These are phyloP conservation scores for Galeopterus variegatus DNA, from an alignment of 2,113 vertebrate genomes.

Conservation along the genomic window DNA sequence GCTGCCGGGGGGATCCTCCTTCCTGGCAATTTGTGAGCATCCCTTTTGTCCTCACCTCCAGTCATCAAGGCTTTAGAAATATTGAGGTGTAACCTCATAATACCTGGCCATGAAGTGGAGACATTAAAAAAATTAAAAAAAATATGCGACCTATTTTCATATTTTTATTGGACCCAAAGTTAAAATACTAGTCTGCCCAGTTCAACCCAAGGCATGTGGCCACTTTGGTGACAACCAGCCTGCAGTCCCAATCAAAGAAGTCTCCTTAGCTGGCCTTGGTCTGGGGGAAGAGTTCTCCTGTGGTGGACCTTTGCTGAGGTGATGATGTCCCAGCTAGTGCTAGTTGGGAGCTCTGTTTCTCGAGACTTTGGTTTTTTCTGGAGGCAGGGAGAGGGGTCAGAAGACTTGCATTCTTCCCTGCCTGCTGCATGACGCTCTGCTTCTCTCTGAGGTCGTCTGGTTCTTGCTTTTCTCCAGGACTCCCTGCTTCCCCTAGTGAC, in stretches of 20 bases:
- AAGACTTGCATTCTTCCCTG: not conserved
- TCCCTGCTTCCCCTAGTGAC: slow-evolving; percentile 42
- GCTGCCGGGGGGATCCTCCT: no score
- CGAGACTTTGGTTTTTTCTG: not conserved
- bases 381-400: not conserved
- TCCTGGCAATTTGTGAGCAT: not conserved
- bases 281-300: not conserved
- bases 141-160: not conserved
- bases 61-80: not conserved
- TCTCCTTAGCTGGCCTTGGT: not conserved
- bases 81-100: not conserved
- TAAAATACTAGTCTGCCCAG: not conserved
- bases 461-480: not conserved
- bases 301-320: not conserved
- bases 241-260: not conserved
- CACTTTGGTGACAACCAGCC: not conserved
- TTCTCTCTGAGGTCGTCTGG: not conserved
- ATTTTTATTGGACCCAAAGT: not conserved
- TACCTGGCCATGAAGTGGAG: not conserved
- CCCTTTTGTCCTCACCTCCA: not conserved
- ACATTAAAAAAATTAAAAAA: not conserved
- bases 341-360: not conserved
- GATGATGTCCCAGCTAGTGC: no score
- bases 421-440: not conserved
- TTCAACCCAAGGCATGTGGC: not conserved